These are phyloP conservation scores for Xiphophorus couchianus DNA, from an alignment of 2,113 vertebrate genomes.

Conservation along the genomic window DNA sequence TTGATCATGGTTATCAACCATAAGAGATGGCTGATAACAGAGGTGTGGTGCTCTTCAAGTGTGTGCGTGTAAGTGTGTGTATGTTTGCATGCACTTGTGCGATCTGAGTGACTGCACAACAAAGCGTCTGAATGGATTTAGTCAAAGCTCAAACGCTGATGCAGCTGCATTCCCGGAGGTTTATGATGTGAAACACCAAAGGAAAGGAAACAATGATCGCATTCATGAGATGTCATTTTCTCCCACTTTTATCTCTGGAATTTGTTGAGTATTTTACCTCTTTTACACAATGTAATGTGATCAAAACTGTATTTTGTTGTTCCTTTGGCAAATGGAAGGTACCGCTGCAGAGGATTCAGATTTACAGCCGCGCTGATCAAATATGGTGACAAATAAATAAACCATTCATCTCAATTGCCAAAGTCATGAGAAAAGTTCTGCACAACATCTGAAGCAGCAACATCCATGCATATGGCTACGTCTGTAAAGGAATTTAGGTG, in stretches of 20 bases:
- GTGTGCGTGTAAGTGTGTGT: slow-evolving; percentile 42
- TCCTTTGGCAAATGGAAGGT: slow-evolving; percentile 24
- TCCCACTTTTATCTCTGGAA: slow-evolving; percentile 76
- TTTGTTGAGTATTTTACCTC: slow-evolving; percentile 50
- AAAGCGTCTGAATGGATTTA: slow-evolving; percentile 76
- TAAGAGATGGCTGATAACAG: slow-evolving; percentile 70
- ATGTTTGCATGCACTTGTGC: slow-evolving; percentile 27
- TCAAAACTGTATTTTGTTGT: slow-evolving; percentile 51
- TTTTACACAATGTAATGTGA: slow-evolving; percentile 55
- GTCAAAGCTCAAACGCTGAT: slow-evolving; percentile 77
- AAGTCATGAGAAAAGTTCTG: background rate
- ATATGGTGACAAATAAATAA: background rate
- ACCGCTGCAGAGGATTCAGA: slow-evolving; percentile 3
- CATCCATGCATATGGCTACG: background rate
- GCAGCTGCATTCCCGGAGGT: slow-evolving; percentile 78
- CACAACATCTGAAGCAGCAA: background rate
- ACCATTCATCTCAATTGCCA: background rate
- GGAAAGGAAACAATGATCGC: slow-evolving; percentile 81
- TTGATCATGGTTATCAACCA: slow-evolving; percentile 58
- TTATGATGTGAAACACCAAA: slow-evolving; percentile 85
- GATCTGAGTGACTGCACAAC: slow-evolving; percentile 80
- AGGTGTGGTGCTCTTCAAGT: slow-evolving; percentile 53
- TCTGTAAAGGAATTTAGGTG: background rate
- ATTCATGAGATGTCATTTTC: slow-evolving; percentile 82
- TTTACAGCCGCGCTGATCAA: background rate